These are phyloP conservation scores for Gobio occitaniae DNA, from an alignment of 2,797 vertebrate species.

Conservation along the genomic window DNA sequence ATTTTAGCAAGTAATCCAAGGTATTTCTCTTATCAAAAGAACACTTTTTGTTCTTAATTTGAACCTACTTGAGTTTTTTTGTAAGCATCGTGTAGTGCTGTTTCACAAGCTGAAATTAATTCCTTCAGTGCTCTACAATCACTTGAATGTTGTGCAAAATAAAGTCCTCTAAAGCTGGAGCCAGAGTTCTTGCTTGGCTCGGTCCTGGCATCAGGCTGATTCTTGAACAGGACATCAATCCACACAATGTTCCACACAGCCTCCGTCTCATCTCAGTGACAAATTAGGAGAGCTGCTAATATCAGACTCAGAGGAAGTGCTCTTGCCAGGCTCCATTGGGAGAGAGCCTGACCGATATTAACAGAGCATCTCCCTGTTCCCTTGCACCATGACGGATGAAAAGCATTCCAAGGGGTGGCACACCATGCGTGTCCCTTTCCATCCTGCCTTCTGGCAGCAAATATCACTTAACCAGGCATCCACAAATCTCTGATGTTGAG, in stretches of 20 bases:
- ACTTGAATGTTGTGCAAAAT: slow-evolving; percentile 16
- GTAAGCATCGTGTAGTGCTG: slow-evolving; percentile 6
- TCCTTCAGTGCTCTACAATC: slow-evolving; percentile 11
- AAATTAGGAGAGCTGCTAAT: slow-evolving; percentile 33
- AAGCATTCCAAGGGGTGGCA: slow-evolving; percentile 32
- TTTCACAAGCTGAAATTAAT: slow-evolving; percentile 20
- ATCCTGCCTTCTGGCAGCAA: slow-evolving; percentile 41
- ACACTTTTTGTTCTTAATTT: slow-evolving; percentile 17
- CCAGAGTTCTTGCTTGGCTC: slow-evolving; percentile 19
- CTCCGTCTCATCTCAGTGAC: slow-evolving; percentile 43
- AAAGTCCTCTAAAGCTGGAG: slow-evolving; percentile 21
- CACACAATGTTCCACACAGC: slow-evolving; percentile 40
- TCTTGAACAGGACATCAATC: slow-evolving; percentile 49
- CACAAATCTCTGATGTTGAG: slow-evolving; percentile 33
- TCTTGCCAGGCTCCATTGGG: slow-evolving; percentile 29
- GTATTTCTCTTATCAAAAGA: not conserved
- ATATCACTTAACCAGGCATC: slow-evolving; percentile 38
- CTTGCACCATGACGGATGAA: slow-evolving; percentile 46
- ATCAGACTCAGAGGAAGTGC: slow-evolving; percentile 32
- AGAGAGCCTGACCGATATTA: slow-evolving; percentile 39
- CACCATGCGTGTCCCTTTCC: slow-evolving; percentile 33
- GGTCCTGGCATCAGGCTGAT: slow-evolving; percentile 35
- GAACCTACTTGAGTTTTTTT: slow-evolving; percentile 19
- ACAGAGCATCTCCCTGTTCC: slow-evolving; percentile 35
- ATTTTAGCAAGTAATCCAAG: not conserved